Evolutionary conservation across 2,113 vertebrate species (phyloP), one percentile per base, ranked within the genome.

Genomic region (Entosphenus tridentatus): DNA sequence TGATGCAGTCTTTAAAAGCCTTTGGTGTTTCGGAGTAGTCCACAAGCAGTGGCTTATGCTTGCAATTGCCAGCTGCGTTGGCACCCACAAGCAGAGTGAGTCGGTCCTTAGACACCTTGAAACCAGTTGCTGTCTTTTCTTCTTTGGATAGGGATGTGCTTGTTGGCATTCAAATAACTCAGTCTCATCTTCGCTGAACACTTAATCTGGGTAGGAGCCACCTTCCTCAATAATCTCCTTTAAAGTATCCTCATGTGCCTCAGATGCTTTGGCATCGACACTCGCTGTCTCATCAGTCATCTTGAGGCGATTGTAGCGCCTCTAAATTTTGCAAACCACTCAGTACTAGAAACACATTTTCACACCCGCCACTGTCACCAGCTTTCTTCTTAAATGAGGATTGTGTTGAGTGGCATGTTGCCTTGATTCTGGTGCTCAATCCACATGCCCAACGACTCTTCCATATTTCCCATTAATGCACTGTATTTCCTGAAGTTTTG

Each of bases 101-200:
- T 8, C 11, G 55, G 56, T 71, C 71, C 10, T 70, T 71, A 18
- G 71, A 56, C 21, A 68, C 71, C 39, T 71, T 71, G 56, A 69
- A 71, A 12, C 71, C 71, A 11, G 12, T 17, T 8, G 68, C 56
- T 14, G 68, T 9, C 71, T 69, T 70, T 39, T 71, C 68, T 8
- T 70, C 68, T 57, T 55, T 69, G 10, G 71, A 57, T 57, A 69
- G 57, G 55, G 62, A 71, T 57, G 71, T 71, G 9, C 71, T 57
- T 9, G 11, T 8, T 70, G 71, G 71, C 71, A 71, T 57, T 11
- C 67, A 71, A 70, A 71, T 12, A 70, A 57, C 14, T 21, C 68
- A 12, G 68, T 71, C 55, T 71, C 68, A 70, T 70, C 68, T 12
- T 13, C 67, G 18, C 59, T 70, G 55, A 69, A 70, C 10, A 70